A percentile compares a stretch with the other conserved stretches of the same genome.
Evolutionary conservation across 2,113 vertebrate genomes (phyloP).

Genomic region (Urocolius indicus): DNA sequence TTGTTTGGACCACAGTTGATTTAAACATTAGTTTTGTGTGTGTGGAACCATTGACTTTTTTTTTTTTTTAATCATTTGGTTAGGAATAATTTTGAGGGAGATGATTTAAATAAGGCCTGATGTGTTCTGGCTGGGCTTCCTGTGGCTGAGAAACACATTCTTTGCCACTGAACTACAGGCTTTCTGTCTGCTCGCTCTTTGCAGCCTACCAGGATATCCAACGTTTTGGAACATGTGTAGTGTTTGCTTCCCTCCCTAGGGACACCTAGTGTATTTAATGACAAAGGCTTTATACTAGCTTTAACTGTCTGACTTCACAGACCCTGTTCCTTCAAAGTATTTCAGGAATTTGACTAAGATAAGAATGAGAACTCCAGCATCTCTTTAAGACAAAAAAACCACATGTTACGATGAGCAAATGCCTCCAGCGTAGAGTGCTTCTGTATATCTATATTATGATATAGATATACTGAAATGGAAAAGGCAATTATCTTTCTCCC

Average conservation of each 20-base stretch:
- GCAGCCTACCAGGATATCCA: not conserved
- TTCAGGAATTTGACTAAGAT: slow-evolving; percentile 13
- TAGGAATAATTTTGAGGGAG: not conserved
- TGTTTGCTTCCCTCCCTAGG: not conserved
- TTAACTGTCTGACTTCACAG: not conserved
- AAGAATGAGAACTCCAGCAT: not conserved
- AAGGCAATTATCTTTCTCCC: not conserved
- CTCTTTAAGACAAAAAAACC: not conserved
- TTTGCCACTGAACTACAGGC: not conserved
- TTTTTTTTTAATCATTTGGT: not conserved
- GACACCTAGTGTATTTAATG: not conserved
- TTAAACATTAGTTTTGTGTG: slow-evolving; percentile 5
- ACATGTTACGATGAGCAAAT: not conserved
- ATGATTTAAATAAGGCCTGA: slow-evolving; percentile 27
- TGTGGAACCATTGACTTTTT: not conserved
- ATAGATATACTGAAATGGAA: not conserved
- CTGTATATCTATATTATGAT: too few species aligned
- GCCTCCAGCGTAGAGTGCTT: not conserved
- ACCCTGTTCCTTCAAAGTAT: not conserved
- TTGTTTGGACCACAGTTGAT: not conserved
- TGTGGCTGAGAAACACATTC: slow-evolving; percentile 9
- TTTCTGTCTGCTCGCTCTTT: not conserved
- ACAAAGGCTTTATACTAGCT: not conserved
- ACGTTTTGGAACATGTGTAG: not conserved
- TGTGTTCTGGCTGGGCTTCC: slow-evolving; percentile 21